Percentiles rank a stretch among this genome's conserved stretches.
Evolutionary conservation across 2,113 vertebrate species (phyloP).

Genomic region (Vombatus ursinus): DNA sequence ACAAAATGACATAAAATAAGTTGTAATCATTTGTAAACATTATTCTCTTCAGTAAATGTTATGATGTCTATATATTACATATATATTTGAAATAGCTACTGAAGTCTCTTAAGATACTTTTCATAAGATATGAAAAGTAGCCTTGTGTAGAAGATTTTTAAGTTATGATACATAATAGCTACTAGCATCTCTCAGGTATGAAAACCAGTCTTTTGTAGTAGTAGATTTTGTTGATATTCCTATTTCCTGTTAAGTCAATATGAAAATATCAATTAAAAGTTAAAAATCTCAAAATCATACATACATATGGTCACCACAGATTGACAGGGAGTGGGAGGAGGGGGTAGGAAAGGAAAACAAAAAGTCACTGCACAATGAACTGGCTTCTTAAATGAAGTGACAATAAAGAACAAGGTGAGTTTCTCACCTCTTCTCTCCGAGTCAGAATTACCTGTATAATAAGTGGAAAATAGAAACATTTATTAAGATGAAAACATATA

Average conservation of each 20-base stretch:
- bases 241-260: slow-evolving; percentile 54
- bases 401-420: slow-evolving; percentile 63
- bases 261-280: slow-evolving; percentile 55
- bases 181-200: slow-evolving; percentile 10
- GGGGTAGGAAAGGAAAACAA: slow-evolving; percentile 18
- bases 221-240: slow-evolving; percentile 30
- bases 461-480: slow-evolving; percentile 78
- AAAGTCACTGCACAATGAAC: slow-evolving; percentile 44
- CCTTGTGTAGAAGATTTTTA: background rate
- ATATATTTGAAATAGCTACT: background rate
- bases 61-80: background rate
- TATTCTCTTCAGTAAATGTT: slow-evolving; percentile 1
- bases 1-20: background rate
- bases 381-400: slow-evolving; percentile 38
- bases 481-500: slow-evolving; percentile 68
- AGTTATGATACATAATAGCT: slow-evolving; percentile 39
- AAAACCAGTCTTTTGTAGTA: background rate
- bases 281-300: slow-evolving; percentile 47
- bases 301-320: slow-evolving; percentile 44
- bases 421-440: slow-evolving; percentile 82
- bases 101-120: no score
- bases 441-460: slow-evolving; percentile 83
- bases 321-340: background rate
- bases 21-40: background rate
- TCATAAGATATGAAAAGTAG: background rate